Evolutionary conservation across 1,140 invertebrate species (phyloP), one percentile per base, ranked within the genome.

Genomic region (Eriosoma lanigerum): DNA sequence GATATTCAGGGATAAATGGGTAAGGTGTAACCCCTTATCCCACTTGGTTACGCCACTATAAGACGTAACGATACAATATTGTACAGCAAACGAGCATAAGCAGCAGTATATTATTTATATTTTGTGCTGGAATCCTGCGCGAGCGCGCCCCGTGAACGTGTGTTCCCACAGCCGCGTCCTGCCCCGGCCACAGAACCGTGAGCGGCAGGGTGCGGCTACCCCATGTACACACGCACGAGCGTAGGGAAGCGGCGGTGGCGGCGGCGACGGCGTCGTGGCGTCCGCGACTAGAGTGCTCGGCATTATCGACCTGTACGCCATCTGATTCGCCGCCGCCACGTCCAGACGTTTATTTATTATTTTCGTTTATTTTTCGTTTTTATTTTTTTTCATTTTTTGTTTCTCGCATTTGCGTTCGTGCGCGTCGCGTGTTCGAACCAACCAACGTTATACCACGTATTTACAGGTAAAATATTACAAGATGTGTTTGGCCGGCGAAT

Each of bases 271-370:
- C 54, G 32, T 76, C 54, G 52, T 56, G 75, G 56, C 75, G 75
- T 60, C 24, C 56, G n/a, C 19, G 32, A 60, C 75, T 21, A 60
- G 56, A 62, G 56, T 48, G 56, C 75, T 78, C 75, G 75, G 75
- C 54, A 78, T 78, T 78, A 78, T 78, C 75, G 75, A 78, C 75
- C 75, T 62, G 75, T 48, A 46, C 38, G 44, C 75, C 75, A 62
- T 48, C 32, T 60, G 73, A 76, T 76, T 48, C n/a, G 24, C 68
- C 46, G n/a, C 21, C 75, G 75, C 21, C 38, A 17, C n/a, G n/a
- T 44, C 15, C 58, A 1, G 21, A 29, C 58, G 17, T 38, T 38
- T 38, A 38, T 38, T 38, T 38, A 38, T 38, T 38, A 38, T 38
- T 38, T 38, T 38, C 8, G 8, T 38, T 38, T 38, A 38, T 38